Evolutionary conservation across 64 coral and sea anemone species (phyloP), one percentile per base, ranked within the genome.

Genomic region (Catalaphyllia jardinei): DNA sequence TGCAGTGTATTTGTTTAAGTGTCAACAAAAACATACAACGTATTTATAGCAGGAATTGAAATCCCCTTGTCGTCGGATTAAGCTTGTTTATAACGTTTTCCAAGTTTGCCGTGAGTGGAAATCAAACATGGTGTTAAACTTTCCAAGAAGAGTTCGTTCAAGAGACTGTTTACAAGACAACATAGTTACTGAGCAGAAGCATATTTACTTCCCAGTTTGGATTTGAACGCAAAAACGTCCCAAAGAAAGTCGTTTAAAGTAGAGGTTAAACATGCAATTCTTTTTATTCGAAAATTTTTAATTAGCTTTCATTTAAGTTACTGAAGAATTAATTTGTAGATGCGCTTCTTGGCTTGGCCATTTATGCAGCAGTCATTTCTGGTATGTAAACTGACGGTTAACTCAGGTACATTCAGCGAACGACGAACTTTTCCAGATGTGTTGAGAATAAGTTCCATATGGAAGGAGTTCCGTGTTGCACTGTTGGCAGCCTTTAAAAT

Each of bases 1-100:
- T 79, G n/a, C 77, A 29, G 24, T 39, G 31, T 63, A 22, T 83
- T 83, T 57, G 60, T 63, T 63, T 82, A 31, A 46, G 29, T 63
- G 39, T 65, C 59, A 38, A 31, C 29, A 22, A 83, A 25, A 65
- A 83, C 79, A 83, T 29, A 65, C 79, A 83, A 39, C 31, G 35
- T 38, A 33, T 31, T 24, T 15, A 65, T 20, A 3, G 10, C 31
- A 8, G 9, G 79, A 24, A 64, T 83, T 30, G 29, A 83, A 61
- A 80, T 29, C 78, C 57, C 4, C 54, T 83, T 67, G 31, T 24
- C 11, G 10, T 9, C 29, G 22, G 18, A 83, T 83, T 65, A 65
- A 64, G 79, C 54, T 31, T 33, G 79, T 81, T 62, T 62, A 75
- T n/a, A 24, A 16, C 59, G 22, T 54, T n/a, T 10, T 16, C 46